Conservation (phyloP, 2,113 vertebrate species). For the Zosterops pallidus region DNA sequence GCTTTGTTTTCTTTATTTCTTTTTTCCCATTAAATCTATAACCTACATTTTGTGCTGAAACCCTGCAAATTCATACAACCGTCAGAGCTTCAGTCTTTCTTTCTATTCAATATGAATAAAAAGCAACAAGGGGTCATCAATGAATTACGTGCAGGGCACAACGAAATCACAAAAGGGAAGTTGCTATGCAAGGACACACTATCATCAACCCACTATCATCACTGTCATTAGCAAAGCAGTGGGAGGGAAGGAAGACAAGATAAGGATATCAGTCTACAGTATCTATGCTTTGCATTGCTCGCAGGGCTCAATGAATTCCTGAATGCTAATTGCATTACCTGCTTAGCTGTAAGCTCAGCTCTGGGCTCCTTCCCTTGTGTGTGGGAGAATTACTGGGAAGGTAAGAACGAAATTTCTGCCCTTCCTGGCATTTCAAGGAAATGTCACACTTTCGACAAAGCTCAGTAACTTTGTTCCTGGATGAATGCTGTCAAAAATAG, state of each 20-base stretch:
- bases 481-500: constrained; percentile 27
- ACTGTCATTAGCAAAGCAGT: constrained; percentile 28
- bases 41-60: background rate
- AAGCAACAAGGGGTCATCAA: background rate
- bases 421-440: background rate
- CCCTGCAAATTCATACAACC: background rate
- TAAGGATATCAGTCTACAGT: background rate
- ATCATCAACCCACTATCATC: background rate
- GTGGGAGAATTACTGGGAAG: background rate
- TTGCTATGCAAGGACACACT: background rate
- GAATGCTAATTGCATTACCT: constrained; percentile 19
- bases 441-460: constrained; percentile 5
- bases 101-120: background rate
- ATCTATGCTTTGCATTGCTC: background rate
- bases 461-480: background rate
- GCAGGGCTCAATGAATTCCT: constrained; percentile 17
- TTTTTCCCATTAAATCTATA: background rate
- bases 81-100: background rate
- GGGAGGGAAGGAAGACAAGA: constrained; percentile 41
- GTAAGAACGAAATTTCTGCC: background rate
- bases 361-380: background rate
- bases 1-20: background rate
- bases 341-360: background rate
- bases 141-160: background rate
- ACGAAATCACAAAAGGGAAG: background rate